Conservation (phyloP, 2,113 vertebrate genomes). For the Carassius auratus region DNA sequence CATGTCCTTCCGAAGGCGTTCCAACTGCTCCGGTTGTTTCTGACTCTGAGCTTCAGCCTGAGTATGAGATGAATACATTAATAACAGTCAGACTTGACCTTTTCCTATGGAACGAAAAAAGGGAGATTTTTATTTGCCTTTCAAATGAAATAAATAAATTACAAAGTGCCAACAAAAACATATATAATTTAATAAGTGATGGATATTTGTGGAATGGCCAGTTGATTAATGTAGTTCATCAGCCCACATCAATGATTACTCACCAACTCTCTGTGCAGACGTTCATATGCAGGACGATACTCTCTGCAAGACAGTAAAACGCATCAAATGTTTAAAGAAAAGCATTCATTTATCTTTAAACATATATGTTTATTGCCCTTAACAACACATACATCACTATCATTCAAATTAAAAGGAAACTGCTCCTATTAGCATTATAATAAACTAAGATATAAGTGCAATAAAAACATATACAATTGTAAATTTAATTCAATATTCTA, state of each 20-base stretch:
- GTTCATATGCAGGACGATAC: slow-evolving; percentile 92
- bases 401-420: not conserved
- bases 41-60: slow-evolving; percentile 81
- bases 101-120: not conserved
- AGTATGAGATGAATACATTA: slow-evolving; percentile 6
- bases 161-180: not conserved
- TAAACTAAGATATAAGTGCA: too few species aligned
- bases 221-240: not conserved
- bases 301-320: slow-evolving; percentile 77
- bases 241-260: slow-evolving; percentile 54
- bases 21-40: slow-evolving; percentile 87
- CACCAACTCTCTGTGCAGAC: slow-evolving; percentile 85
- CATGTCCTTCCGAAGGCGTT: slow-evolving; percentile 86
- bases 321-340: not conserved
- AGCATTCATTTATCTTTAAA: too few species aligned
- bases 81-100: not conserved
- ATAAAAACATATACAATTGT: too few species aligned
- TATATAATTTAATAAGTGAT: not conserved
- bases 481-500: not conserved
- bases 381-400: not conserved
- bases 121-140: not conserved
- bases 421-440: too few species aligned
- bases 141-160: not conserved
- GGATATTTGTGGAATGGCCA: not conserved
- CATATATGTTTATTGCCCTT: too few species aligned